These are phyloP conservation scores for Rhinogobio ventralis DNA, from an alignment of 2,797 vertebrate species.

Conservation along the genomic window DNA sequence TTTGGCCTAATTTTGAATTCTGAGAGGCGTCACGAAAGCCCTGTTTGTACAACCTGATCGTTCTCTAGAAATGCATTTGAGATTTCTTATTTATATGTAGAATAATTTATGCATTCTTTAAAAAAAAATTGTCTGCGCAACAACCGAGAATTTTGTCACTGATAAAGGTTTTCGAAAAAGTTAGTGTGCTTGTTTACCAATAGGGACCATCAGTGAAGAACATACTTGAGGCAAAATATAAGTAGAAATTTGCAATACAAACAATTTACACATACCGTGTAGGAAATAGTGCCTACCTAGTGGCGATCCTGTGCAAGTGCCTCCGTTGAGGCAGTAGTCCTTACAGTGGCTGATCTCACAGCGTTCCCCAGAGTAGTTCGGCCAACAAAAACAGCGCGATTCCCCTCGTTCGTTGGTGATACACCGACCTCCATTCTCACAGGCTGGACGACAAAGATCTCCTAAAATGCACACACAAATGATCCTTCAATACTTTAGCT, in stretches of 20 bases:
- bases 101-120: neutral
- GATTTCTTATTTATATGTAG: neutral
- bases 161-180: neutral
- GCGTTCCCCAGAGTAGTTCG: slow-evolving; percentile 84
- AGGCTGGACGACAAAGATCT: slow-evolving; percentile 80
- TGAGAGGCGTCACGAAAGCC: neutral
- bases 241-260: neutral
- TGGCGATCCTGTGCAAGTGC: slow-evolving; percentile 81
- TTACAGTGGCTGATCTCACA: slow-evolving; percentile 86
- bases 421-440: slow-evolving; percentile 87
- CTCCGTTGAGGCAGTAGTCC: slow-evolving; percentile 87
- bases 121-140: neutral
- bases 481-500: neutral
- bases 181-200: no score
- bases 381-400: slow-evolving; percentile 85
- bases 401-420: slow-evolving; percentile 85
- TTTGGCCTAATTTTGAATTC: slow-evolving; percentile 15
- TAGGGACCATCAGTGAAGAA: neutral
- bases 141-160: neutral
- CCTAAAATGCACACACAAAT: slow-evolving; percentile 67
- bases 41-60: neutral
- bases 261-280: neutral
- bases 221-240: no score
- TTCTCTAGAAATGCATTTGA: neutral
- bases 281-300: slow-evolving; percentile 74